Evolutionary conservation across 2,113 vertebrate species (phyloP), one percentile per base, ranked within the genome.

Genomic region (Lucifuga dentata): DNA sequence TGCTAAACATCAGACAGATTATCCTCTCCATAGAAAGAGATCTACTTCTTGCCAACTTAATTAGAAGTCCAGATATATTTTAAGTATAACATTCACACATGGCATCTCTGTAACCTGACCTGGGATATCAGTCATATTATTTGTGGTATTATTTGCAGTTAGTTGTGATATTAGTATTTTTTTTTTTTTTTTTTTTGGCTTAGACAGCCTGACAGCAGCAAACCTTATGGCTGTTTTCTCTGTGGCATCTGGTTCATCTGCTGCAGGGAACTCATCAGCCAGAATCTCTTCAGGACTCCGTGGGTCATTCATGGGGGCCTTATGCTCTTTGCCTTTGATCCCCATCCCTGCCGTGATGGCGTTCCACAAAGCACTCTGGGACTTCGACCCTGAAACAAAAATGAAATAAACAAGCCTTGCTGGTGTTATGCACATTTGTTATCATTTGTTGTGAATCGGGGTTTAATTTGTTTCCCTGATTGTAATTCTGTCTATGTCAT

Each of bases 181-280:
- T n/a, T n/a, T n/a, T n/a, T n/a, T n/a, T n/a, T n/a, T n/a, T n/a
- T n/a, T n/a, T n/a, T n/a, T n/a, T n/a, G n/a, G n/a, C n/a, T n/a
- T n/a, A n/a, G n/a, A n/a, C n/a, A n/a, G 15, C 13, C 16, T 29
- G 48, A 19, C 50, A 50, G 41, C 43, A 69, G 72, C 94, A 93
- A 92, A 99, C 97, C 97, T 98, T 95, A 97, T 94, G 50, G 97
- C 96, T 1, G 94, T 94, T 91, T 96, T 97, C 91, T 96, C 94
- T 9, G 96, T 79, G 2, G 94, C 95, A 9, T 98, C 96, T 0
- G 95, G 94, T 58, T 93, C 93, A 9, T 98, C 95, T 11, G 94
- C 23, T 0, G 91, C 84, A 0, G 93, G 95, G 29, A 96, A 74
- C 12, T 98, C 96, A 33, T 97, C 96, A 0, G 95, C 95, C 83